These are phyloP conservation scores for Rhynchopsitta pachyrhyncha DNA, from an alignment of 2,113 vertebrate genomes.

Conservation along the genomic window DNA sequence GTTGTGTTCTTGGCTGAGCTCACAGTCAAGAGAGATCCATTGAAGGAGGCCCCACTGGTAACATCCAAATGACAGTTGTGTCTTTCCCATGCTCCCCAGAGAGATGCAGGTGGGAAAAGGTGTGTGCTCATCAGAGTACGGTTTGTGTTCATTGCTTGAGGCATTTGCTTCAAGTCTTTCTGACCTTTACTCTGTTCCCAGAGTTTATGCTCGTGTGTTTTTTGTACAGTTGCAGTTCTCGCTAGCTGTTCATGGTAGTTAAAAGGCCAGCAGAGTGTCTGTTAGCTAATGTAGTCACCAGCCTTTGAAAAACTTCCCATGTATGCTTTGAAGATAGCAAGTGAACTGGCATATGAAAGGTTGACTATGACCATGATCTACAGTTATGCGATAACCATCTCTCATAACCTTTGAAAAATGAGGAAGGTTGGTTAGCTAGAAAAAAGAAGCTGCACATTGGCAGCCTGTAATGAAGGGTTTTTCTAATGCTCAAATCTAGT, in stretches of 20 bases:
- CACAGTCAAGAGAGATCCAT: no score
- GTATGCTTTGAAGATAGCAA: neutral
- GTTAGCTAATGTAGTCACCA: neutral
- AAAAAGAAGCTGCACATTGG: neutral
- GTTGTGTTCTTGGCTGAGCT: neutral
- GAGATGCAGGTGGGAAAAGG: neutral
- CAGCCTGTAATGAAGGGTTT: neutral
- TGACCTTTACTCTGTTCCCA: neutral
- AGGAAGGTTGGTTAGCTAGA: neutral
- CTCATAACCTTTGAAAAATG: neutral
- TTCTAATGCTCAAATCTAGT: neutral
- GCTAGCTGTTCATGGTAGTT: neutral
- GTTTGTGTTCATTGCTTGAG: neutral
- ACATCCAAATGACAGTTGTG: accelerated
- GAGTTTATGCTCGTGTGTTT: neutral
- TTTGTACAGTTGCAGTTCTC: neutral
- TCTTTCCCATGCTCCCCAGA: neutral
- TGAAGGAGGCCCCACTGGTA: neutral
- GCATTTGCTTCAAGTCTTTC: neutral
- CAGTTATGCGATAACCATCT: accelerated
- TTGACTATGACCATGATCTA: neutral
- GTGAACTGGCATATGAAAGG: neutral
- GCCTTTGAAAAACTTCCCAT: neutral
- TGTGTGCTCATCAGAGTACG: neutral
- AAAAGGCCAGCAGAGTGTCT: neutral